Base-by-base conservation (phyloP, 2,113 vertebrate genomes). In the Xiphias gladius region DNA sequence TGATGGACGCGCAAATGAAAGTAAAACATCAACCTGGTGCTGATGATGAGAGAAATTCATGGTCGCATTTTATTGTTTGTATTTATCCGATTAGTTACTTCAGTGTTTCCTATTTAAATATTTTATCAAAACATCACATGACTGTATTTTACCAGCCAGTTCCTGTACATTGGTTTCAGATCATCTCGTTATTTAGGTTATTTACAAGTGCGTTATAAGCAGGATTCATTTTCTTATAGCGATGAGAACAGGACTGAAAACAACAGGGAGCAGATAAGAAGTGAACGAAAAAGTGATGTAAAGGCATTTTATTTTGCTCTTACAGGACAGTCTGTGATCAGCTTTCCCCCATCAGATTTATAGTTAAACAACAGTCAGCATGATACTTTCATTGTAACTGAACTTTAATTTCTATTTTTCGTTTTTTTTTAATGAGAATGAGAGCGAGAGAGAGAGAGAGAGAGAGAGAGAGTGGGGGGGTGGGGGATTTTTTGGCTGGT, bases 21-120 rank as follows among this genome's bases (percentile, higher is more conserved):
- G 82, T 32, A 69, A 84, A 81, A 79, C 52, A 86, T 58, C 50
- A 83, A 52, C 43, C 70, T 17, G 69, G 39, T 76, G 63, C 17
- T 55, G 32, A 52, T 22, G 20, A 52, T 46, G 30, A 48, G 48
- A 20, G 52, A 46, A 48, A 26, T 61, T 13, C 13, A 68, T 58
- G 16, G 19, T 68, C 6, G 13, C 1, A 41, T 35, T 73, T 66
- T 37, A 43, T 48, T 52, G 24, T 46, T 54, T 67, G 1, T 16
- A 24, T 48, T 41, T 4, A 22, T 20, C 12, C 16, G 12, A 4
- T 57, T 50, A 41, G 24, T 22, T 52, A 32, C 48, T 76, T 24
- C 16, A 32, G 16, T 43, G 9, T 54, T 61, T 66, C 19, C 2
- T 10, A 1, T 30, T 11, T 24, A 22, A 46, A 11, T 30, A 7